A percentile compares a stretch with the other conserved stretches of the same genome.
phyloP scores from a whole-genome alignment of 2,113 vertebrate genomes.

The Lepisosteus osseus region DNA sequence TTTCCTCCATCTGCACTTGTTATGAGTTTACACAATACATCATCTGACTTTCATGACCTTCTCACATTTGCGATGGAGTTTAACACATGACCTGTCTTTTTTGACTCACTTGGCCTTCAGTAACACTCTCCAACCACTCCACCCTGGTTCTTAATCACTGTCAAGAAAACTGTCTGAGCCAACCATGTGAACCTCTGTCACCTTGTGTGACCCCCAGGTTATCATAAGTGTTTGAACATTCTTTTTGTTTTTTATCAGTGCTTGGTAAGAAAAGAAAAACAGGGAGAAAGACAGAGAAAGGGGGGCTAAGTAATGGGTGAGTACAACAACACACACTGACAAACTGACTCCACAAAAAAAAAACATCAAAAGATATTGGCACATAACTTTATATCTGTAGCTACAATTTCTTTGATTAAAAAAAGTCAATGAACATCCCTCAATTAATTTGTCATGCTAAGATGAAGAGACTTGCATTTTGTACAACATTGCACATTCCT shows the following conservation, averaged over 20 bases:
- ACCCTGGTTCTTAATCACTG: neutral
- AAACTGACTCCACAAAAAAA: neutral
- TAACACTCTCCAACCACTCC: neutral
- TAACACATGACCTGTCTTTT: constrained; percentile 2
- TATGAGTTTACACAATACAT: constrained; percentile 48
- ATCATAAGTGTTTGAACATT: neutral
- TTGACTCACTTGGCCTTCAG: no score
- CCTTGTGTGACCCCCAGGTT: neutral
- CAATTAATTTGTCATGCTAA: no score
- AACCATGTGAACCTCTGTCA: constrained; percentile 1
- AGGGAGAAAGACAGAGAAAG: neutral
- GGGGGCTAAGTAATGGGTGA: neutral
- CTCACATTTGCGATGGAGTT: constrained; percentile 31
- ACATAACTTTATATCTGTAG: no score
- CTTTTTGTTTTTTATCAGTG: neutral
- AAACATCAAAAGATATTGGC: no score
- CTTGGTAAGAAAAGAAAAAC: neutral
- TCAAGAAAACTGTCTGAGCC: constrained; percentile 3
- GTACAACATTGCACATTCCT: no score
- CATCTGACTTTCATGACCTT: constrained; percentile 34
- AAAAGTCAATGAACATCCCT: no score
- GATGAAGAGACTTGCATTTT: no score
- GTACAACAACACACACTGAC: neutral
- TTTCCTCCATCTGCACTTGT: constrained; percentile 63
- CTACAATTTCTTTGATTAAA: no score